Percentiles rank a stretch among this genome's conserved stretches.
Conservation (phyloP, 1,140 invertebrate genomes). For the Agrypnia vestita region DNA sequence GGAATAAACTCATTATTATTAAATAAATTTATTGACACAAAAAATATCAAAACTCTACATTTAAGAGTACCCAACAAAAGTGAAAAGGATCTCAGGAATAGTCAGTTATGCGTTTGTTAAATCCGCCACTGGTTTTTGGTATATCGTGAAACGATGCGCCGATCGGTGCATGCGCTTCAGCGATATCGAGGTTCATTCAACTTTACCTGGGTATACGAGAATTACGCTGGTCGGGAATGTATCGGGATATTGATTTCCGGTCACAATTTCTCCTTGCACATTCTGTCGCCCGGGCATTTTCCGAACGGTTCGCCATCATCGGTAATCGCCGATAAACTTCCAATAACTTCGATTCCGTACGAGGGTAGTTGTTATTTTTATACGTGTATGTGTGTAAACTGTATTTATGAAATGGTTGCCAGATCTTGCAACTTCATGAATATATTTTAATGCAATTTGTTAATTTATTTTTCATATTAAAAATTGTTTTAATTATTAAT, state of each 20-base stretch:
- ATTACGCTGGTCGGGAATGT: conserved; percentile 58
- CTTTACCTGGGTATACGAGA: conserved; percentile 57
- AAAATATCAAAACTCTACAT: no score
- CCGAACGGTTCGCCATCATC: conserved; percentile 73
- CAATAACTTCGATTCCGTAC: conserved; percentile 62
- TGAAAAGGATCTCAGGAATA: no score
- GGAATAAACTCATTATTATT: no score
- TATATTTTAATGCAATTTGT: no score
- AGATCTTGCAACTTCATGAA: neutral
- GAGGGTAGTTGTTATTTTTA: neutral
- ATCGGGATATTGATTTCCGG: conserved; percentile 72
- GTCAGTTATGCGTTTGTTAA: no score
- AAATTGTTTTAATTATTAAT: no score
- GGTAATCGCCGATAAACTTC: conserved; percentile 71
- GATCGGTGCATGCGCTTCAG: conserved; percentile 53
- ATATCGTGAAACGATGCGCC: conserved; percentile 43
- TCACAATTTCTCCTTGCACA: conserved; percentile 65
- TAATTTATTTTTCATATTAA: no score
- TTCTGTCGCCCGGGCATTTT: conserved; percentile 71
- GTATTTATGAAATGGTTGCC: conserved; percentile 2
- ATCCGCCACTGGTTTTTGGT: no score
- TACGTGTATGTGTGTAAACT: neutral
- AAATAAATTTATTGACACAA: no score
- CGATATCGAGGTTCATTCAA: conserved; percentile 50
- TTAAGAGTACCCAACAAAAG: no score